Evolutionary conservation across 1,140 invertebrate species (phyloP), one percentile per base, ranked within the genome.

Genomic region (Drosophila pectinifera): DNA sequence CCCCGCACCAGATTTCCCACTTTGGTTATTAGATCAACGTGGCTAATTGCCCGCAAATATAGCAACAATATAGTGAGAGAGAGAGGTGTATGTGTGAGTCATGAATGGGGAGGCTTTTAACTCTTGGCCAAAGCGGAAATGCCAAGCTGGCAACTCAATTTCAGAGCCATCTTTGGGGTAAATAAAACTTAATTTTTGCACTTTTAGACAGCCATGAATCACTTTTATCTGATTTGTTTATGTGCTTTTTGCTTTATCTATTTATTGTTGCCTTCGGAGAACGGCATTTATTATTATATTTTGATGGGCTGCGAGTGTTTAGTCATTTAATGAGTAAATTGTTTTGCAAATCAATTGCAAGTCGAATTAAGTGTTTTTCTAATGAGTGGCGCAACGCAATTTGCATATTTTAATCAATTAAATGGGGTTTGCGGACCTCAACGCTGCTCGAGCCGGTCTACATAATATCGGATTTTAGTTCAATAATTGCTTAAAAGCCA

Each of bases 91-190:
- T 36, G 36, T 56, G 49, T 79, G 78, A 85, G 41, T 85, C 82
- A 85, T 78, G 36, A 38, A 49, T 57, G 46, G 69, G 49, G 54
- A 54, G 70, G 65, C 65, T 78, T 69, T 64, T 68, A 63, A 41
- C 61, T 39, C 43, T 46, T 16, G 39, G n/a, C 6, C 59, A 31
- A 11, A 80, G 39, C 79, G 84, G 84, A 86, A 86, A 89, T 86
- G 24, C 75, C 67, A 55, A 51, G 36, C 59, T 79, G 68, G 26
- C 68, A 68, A 67, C 68, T 73, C 28, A 72, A 70, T 76, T 69
- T 55, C 18, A 38, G 46, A 56, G 46, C 38, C 51, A 28, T 55
- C 48, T 63, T 64, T 42, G 57, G 41, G 53, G 70, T 11, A 45
- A 46, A 45, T 48, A 69, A 46, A 70, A 22, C 22, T 77, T 54